Base-by-base conservation (phyloP, 2,888 invertebrate species). In the Acrocyrtus sp. region DNA sequence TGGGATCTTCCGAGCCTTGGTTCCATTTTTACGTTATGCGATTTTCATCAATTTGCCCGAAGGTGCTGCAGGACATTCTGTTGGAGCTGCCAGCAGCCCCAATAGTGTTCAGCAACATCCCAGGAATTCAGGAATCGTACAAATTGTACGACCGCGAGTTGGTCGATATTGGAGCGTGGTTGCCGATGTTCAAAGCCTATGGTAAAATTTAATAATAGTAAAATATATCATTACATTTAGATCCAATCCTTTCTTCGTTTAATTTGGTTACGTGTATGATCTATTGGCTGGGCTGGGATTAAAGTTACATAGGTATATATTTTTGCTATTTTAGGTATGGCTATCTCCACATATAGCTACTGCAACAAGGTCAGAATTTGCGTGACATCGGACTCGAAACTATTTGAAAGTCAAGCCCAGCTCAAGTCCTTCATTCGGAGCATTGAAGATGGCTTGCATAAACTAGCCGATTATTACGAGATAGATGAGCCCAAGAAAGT, bases 31-130 rank as follows among this genome's bases (percentile, higher is more conserved):
- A 75, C 53, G 29, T 78, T 24, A 75, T 80, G 66, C 63, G 61
- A n/a, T 77, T 74, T 56, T 69, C 79, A 17, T 72, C 78, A 34
- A 45, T 66, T 12, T 73, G 79, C 19, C 80, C 80, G 5, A 72
- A 53, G 41, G 2, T 58, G 0, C 2, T 77, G 19, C 78, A 77
- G 62, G 74, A 74, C 21, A 22, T 61, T 12, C 34, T 80, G 15
- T 48, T 77, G 56, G 65, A 67, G 17, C 39, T 75, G 41, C 76
- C 77, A 5, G 78, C 78, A 26, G 79, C 80, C 21, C 69, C 76
- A 0, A 45, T 78, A 29, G 62, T 80, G 17, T 79, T 79, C 54
- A 75, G 75, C 29, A 80, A 80, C 53, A 48, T 80, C 41, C 80
- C 80, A 15, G 80, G 80, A 22, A 68, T 76, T 12, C 57, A 62